Evolutionary conservation across 2,888 invertebrate genomes (phyloP).

Genomic region (Idaea dimidiata): DNA sequence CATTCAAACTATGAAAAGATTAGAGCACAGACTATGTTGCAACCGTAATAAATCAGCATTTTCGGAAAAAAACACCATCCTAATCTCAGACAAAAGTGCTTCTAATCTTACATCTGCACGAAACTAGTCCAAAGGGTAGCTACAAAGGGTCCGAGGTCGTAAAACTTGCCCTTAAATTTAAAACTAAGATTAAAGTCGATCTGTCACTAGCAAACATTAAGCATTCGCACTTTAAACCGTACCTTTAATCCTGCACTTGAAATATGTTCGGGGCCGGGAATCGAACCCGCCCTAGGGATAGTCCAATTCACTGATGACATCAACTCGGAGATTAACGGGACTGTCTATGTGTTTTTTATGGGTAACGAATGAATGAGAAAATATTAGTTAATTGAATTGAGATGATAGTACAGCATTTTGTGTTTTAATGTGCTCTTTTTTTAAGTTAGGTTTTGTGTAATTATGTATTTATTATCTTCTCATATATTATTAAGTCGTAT

Average conservation of each 20-base stretch:
- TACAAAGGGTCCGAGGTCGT: conserved; percentile 40
- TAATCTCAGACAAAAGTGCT: conserved; percentile 24
- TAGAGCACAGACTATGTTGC: background rate
- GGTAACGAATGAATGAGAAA: conserved; percentile 33
- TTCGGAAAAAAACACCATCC: conserved; percentile 13
- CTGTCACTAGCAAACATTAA: conserved; percentile 70
- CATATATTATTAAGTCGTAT: no score
- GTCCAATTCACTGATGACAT: conserved; percentile 62
- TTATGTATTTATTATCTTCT: no score
- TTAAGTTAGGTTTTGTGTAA: no score
- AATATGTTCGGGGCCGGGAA: conserved; percentile 60
- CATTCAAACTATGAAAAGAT: background rate
- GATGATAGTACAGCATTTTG: conserved; percentile 22
- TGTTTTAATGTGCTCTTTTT: no score
- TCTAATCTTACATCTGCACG: conserved; percentile 39
- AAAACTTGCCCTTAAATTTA: conserved; percentile 61
- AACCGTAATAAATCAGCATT: conserved; percentile 16
- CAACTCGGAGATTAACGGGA: conserved; percentile 58
- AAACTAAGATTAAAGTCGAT: conserved; percentile 68
- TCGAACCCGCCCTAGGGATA: conserved; percentile 45
- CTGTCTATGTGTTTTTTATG: conserved; percentile 48
- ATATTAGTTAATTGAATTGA: conserved; percentile 28
- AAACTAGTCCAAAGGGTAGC: conserved; percentile 19
- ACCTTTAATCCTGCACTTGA: conserved; percentile 76
- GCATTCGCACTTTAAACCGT: conserved; percentile 69